Conservation (phyloP, 2,888 invertebrate species). For the Glaucopsyche alexis region DNA sequence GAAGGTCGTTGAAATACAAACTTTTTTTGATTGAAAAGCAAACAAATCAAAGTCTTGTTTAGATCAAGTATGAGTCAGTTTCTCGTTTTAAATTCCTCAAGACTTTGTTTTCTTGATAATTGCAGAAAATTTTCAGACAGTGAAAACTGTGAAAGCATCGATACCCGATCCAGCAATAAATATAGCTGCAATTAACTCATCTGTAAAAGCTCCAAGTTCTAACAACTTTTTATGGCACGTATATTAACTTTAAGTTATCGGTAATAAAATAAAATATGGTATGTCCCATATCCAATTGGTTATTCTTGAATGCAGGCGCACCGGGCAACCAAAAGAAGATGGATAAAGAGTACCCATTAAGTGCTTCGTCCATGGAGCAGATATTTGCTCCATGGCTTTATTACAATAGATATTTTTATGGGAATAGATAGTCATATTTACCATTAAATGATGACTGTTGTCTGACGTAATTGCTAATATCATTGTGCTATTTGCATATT, state of each 20-base stretch:
- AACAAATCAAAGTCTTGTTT: slow-evolving; percentile 8
- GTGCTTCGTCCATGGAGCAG: no score
- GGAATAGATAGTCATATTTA: background rate
- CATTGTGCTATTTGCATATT: slow-evolving; percentile 47
- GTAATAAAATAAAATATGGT: no score
- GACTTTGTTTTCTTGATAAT: background rate
- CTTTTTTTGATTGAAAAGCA: slow-evolving; percentile 9
- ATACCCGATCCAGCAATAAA: background rate
- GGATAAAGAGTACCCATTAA: no score
- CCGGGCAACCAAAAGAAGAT: no score
- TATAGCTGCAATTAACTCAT: background rate
- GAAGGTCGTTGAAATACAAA: slow-evolving; percentile 8
- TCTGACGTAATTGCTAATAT: slow-evolving; percentile 20
- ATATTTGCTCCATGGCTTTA: no score
- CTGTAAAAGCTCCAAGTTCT: background rate
- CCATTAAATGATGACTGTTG: background rate
- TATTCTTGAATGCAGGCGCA: no score
- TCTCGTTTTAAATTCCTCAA: background rate
- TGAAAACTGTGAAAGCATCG: background rate
- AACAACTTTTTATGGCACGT: no score
- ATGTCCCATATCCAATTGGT: no score
- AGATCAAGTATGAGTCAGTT: background rate
- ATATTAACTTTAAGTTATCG: no score
- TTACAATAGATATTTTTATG: background rate
- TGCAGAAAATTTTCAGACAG: background rate